A percentile compares a stretch with the other conserved stretches of the same genome.
phyloP scores from a whole-genome alignment of 2,113 vertebrate genomes.

The Cebus imitator region DNA sequence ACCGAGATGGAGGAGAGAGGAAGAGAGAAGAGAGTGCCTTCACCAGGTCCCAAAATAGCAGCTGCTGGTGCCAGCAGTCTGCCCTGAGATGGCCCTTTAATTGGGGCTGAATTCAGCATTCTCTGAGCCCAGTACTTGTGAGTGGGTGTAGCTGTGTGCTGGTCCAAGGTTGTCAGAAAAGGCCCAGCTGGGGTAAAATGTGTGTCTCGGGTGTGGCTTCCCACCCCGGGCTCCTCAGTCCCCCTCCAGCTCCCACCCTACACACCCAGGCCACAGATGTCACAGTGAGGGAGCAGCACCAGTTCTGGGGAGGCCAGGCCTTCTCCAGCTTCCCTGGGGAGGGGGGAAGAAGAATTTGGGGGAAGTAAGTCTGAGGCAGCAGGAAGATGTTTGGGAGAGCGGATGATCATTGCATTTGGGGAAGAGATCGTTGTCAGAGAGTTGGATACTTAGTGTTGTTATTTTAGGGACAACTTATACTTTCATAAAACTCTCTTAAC shows the following conservation, averaged over 20 bases:
- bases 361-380: background rate
- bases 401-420: background rate
- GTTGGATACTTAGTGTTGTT: background rate
- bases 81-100: conserved; percentile 54
- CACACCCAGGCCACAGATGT: too few species aligned
- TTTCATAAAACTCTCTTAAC: background rate
- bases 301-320: background rate
- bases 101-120: conserved; percentile 63
- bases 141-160: background rate
- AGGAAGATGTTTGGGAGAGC: background rate
- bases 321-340: background rate
- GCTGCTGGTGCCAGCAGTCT: conserved; percentile 55
- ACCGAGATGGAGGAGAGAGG: background rate
- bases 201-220: background rate
- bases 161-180: conserved; percentile 42
- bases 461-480: background rate
- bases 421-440: background rate
- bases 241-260: background rate
- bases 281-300: background rate
- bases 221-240: background rate
- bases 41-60: conserved; percentile 59
- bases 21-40: background rate
- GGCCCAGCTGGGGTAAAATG: conserved; percentile 53
- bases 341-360: accelerated
- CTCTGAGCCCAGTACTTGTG: background rate